phyloP scores from a whole-genome alignment of 2,888 invertebrate species.

The Oscheius onirici region DNA sequence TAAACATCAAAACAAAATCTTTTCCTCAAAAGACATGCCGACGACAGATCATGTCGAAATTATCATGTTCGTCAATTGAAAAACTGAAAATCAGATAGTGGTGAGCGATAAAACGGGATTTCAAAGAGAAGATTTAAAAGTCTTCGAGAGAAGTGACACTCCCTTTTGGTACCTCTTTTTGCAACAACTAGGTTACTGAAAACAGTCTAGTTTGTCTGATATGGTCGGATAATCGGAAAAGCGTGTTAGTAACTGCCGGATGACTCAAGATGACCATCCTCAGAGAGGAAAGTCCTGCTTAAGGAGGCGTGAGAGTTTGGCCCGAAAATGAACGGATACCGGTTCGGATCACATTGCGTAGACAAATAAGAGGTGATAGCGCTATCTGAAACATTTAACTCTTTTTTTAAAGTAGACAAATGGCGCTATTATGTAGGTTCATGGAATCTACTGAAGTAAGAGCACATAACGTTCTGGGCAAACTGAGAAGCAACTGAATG shows the following conservation, averaged over 20 bases:
- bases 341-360: slow-evolving; percentile 32
- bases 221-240: background rate
- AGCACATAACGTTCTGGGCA: no score
- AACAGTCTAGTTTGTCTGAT: background rate
- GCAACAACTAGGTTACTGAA: background rate
- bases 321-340: slow-evolving; percentile 32
- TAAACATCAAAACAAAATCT: background rate
- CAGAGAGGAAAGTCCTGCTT: slow-evolving; percentile 2
- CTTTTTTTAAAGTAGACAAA: background rate
- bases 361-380: slow-evolving; percentile 29
- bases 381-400: slow-evolving; percentile 25
- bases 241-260: background rate
- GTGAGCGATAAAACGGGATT: slow-evolving; percentile 28
- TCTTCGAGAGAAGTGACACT: slow-evolving; percentile 10
- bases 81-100: slow-evolving; percentile 32
- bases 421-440: no score
- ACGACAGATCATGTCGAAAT: slow-evolving; percentile 14
- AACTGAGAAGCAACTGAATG: background rate
- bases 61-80: slow-evolving; percentile 32
- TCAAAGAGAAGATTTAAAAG: background rate
- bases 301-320: slow-evolving; percentile 27
- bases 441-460: no score
- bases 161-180: slow-evolving; percentile 16
- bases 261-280: background rate
- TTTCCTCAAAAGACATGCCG: slow-evolving; percentile 15